phyloP scores from a whole-genome alignment of 1,140 invertebrate species.

The Caerostris darwini region DNA sequence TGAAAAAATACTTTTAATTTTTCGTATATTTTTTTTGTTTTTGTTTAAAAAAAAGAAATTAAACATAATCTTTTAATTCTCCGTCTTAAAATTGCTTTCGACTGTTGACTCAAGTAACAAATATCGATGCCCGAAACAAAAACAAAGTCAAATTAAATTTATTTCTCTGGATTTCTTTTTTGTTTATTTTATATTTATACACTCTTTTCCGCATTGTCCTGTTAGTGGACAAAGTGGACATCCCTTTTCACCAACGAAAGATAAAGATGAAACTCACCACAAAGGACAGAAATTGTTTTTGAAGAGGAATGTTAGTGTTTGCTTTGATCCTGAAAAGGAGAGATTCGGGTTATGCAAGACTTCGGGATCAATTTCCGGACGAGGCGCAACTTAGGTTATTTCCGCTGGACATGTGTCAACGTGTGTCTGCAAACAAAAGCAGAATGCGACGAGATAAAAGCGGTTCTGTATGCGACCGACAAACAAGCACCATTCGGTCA shows the following conservation, averaged over 20 bases:
- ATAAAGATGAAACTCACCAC: constrained; percentile 48
- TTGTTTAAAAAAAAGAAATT: not conserved
- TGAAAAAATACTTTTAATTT: too few species aligned
- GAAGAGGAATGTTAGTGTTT: not conserved
- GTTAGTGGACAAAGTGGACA: not conserved
- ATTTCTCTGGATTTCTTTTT: not conserved
- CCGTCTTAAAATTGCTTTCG: not conserved
- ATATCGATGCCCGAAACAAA: not conserved
- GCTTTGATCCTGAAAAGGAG: not conserved
- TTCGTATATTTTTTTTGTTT: too few species aligned
- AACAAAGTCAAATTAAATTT: constrained; percentile 63
- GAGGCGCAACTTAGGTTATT: constrained; percentile 32
- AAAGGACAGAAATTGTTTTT: constrained; percentile 11
- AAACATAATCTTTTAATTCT: constrained; percentile 7
- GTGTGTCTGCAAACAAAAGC: constrained; percentile 1
- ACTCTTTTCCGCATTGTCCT: not conserved
- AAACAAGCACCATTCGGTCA: not conserved
- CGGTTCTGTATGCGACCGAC: not conserved
- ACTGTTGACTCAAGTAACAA: not conserved
- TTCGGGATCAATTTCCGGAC: constrained; percentile 59
- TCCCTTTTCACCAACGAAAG: not conserved
- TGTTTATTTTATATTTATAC: not conserved
- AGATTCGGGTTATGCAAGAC: constrained; percentile 30
- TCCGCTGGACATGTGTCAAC: constrained; percentile 57
- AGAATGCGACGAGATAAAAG: not conserved